phyloP scores from a whole-genome alignment of 2,113 vertebrate species.

The Ranitomeya variabilis region DNA sequence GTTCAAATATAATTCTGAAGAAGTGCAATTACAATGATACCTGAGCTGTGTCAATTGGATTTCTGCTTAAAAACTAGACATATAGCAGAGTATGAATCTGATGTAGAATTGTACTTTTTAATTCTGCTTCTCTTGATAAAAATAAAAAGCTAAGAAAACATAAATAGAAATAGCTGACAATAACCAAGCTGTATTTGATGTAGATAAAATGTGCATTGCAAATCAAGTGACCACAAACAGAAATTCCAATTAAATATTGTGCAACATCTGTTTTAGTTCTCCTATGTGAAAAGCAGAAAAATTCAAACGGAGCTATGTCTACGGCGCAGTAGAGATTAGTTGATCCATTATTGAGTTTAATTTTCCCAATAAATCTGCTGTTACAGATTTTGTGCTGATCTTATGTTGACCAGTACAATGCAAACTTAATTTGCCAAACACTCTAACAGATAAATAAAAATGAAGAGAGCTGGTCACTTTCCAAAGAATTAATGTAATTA shows the following conservation, averaged over 20 bases:
- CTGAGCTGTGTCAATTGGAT: slow-evolving; percentile 47
- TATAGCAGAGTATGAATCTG: slow-evolving; percentile 2
- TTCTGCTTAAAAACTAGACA: slow-evolving; percentile 20
- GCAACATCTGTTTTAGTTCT: slow-evolving; percentile 28
- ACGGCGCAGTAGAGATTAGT: slow-evolving; percentile 34
- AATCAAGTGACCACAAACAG: slow-evolving; percentile 3
- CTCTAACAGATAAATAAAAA: slow-evolving; percentile 23
- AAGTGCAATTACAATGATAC: slow-evolving; percentile 47
- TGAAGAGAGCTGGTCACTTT: not conserved
- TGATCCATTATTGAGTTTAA: slow-evolving; percentile 16
- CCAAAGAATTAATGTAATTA: slow-evolving; percentile 31
- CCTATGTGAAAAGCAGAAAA: slow-evolving; percentile 8
- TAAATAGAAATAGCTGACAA: slow-evolving; percentile 3
- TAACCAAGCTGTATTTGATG: slow-evolving; percentile 6
- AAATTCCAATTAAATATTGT: slow-evolving; percentile 13
- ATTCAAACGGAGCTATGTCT: slow-evolving; percentile 19
- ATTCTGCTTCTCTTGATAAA: not conserved
- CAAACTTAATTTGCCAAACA: slow-evolving; percentile 24
- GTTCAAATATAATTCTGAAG: slow-evolving; percentile 50
- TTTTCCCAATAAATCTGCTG: slow-evolving; percentile 4
- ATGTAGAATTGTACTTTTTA: slow-evolving; percentile 1
- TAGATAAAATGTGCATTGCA: not conserved
- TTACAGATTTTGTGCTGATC: slow-evolving; percentile 19
- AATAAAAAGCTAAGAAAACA: not conserved
- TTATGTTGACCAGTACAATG: slow-evolving; percentile 13